Evolutionary conservation across 1,140 invertebrate species (phyloP).

Genomic region (Drosophila yakuba): DNA sequence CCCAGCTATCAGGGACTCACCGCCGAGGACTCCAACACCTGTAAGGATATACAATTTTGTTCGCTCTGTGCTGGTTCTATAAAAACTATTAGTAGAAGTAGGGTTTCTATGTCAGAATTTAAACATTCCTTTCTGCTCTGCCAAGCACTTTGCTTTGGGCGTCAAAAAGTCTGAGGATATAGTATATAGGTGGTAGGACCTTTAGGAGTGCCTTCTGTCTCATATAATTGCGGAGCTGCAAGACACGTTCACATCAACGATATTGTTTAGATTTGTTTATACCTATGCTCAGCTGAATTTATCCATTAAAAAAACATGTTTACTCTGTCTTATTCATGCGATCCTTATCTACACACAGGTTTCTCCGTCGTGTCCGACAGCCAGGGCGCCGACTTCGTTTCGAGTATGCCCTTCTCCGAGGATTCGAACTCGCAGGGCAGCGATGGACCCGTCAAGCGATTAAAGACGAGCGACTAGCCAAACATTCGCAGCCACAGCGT

Average conservation of each 20-base stretch:
- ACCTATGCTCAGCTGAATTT: not conserved
- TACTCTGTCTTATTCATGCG: conserved; percentile 8
- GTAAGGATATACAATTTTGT: conserved; percentile 86
- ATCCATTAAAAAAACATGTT: not conserved
- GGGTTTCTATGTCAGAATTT: too few relatives aligned
- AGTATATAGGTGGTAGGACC: too few relatives aligned
- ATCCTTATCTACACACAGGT: conserved; percentile 86
- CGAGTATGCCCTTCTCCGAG: conserved; percentile 93
- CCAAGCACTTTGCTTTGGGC: too few relatives aligned
- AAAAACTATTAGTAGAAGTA: too few relatives aligned
- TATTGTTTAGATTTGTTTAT: too few relatives aligned
- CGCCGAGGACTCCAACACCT: conserved; percentile 95
- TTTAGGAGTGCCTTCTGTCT: too few relatives aligned
- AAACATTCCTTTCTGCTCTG: too few relatives aligned
- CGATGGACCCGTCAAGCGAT: conserved; percentile 90
- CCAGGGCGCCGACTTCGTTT: conserved; percentile 93
- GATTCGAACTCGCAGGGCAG: conserved; percentile 95
- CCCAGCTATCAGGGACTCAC: conserved; percentile 91
- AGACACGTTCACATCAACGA: too few relatives aligned
- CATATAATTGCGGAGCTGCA: too few relatives aligned
- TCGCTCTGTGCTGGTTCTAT: not conserved
- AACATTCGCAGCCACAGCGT: conserved; percentile 27
- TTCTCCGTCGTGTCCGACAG: conserved; percentile 96
- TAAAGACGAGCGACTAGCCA: conserved; percentile 87
- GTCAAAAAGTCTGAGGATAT: too few relatives aligned